These are phyloP conservation scores for Aplodontia rufa DNA, from an alignment of 2,113 vertebrate genomes.

Conservation along the genomic window DNA sequence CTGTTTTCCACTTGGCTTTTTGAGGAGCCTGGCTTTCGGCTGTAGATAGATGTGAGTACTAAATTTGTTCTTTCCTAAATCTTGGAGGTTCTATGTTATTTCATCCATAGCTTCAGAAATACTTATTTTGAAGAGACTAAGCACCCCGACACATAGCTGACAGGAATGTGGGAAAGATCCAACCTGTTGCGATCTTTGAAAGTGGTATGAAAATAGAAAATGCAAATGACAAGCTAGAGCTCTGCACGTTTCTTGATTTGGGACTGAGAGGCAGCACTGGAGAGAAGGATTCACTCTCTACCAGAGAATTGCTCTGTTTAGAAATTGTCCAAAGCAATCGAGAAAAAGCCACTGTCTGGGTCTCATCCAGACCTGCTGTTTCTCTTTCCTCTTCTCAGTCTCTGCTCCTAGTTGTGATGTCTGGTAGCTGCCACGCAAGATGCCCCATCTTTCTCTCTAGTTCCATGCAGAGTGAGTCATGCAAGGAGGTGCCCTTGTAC, in stretches of 20 bases:
- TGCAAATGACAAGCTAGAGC: background rate
- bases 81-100: background rate
- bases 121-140: background rate
- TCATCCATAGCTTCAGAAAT: background rate
- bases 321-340: background rate
- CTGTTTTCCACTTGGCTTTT: background rate
- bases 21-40: background rate
- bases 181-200: background rate
- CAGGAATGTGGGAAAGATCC: background rate
- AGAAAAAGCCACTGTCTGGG: background rate
- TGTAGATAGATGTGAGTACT: background rate
- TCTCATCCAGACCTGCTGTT: background rate
- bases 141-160: background rate
- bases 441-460: background rate
- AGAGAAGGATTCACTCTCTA: background rate
- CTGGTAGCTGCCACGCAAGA: background rate
- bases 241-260: background rate
- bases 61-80: background rate
- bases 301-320: background rate
- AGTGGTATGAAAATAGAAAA: background rate
- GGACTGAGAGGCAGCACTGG: background rate
- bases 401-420: background rate
- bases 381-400: background rate
- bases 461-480: background rate
- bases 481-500: background rate